Evolutionary conservation across 2,888 invertebrate genomes (phyloP).

Genomic region (Neelides folsomi): DNA sequence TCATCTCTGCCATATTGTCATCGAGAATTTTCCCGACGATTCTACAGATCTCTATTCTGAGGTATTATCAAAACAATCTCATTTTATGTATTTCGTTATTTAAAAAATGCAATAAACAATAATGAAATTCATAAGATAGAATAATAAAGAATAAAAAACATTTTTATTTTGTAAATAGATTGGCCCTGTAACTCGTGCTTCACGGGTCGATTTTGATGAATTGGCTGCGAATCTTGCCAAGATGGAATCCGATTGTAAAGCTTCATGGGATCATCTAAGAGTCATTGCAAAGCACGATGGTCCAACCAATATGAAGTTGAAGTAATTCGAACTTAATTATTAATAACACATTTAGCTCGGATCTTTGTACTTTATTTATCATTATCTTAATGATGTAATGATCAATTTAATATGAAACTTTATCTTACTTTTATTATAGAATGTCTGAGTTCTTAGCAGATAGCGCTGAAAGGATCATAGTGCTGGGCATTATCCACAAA

Average conservation of each 20-base stretch:
- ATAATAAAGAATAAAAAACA: no score
- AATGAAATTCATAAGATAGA: background rate
- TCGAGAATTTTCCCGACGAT: slow-evolving; percentile 80
- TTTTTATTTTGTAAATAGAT: slow-evolving; percentile 15
- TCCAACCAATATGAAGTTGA: slow-evolving; percentile 66
- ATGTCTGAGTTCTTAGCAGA: slow-evolving; percentile 92
- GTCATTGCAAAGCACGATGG: slow-evolving; percentile 89
- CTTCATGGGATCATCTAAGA: slow-evolving; percentile 92
- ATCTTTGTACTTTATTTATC: background rate
- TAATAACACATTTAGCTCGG: background rate
- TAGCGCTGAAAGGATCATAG: slow-evolving; percentile 91
- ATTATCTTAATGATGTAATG: no score
- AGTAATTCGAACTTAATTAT: slow-evolving; percentile 41
- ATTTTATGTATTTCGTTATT: background rate
- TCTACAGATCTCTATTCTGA: slow-evolving; percentile 95
- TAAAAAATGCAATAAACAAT: background rate
- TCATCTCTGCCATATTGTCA: slow-evolving; percentile 93
- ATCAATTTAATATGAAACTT: background rate
- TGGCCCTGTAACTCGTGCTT: slow-evolving; percentile 49
- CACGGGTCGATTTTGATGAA: slow-evolving; percentile 91
- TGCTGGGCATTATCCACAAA: slow-evolving; percentile 78
- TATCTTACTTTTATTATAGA: slow-evolving; percentile 35
- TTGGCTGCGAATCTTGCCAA: slow-evolving; percentile 68
- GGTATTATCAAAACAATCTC: slow-evolving; percentile 41
- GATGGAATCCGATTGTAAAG: slow-evolving; percentile 89